A percentile compares a stretch with the other conserved stretches of the same genome.
Conservation (phyloP, 2,113 vertebrate genomes). For the Macquaria ambigua region DNA sequence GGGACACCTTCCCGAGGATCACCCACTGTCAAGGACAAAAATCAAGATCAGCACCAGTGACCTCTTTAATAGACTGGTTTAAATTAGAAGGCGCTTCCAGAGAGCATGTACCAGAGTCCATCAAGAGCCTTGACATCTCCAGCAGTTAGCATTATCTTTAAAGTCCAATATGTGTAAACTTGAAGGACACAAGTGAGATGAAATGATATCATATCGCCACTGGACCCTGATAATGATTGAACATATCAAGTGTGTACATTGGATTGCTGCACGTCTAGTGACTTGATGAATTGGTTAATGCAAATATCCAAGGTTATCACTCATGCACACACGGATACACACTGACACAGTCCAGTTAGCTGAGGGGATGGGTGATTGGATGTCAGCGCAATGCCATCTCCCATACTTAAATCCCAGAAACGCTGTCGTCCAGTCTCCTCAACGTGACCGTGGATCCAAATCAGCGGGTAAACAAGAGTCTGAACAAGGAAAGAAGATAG, state of each 20-base stretch:
- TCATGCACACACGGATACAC: neutral
- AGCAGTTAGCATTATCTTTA: conserved; percentile 68
- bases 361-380: conserved; percentile 48
- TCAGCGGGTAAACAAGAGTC: conserved; percentile 55
- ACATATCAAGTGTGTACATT: conserved; percentile 43
- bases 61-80: conserved; percentile 49
- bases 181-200: conserved; percentile 52
- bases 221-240: conserved; percentile 40
- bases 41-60: conserved; percentile 24
- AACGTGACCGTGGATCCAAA: conserved; percentile 25
- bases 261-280: conserved; percentile 31
- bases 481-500: conserved; percentile 50
- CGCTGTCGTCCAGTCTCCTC: neutral
- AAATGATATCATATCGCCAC: conserved; percentile 42
- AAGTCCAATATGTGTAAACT: conserved; percentile 61
- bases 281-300: conserved; percentile 59
- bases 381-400: conserved; percentile 50
- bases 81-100: conserved; percentile 47
- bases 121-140: conserved; percentile 52
- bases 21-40: conserved; percentile 41
- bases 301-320: conserved; percentile 61
- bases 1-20: conserved; percentile 15
- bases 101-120: conserved; percentile 34
- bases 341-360: conserved; percentile 3
- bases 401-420: conserved; percentile 37